Percentiles rank a stretch among this genome's conserved stretches.
Conservation (phyloP, 2,113 vertebrate species). For the Setophaga kirtlandii region DNA sequence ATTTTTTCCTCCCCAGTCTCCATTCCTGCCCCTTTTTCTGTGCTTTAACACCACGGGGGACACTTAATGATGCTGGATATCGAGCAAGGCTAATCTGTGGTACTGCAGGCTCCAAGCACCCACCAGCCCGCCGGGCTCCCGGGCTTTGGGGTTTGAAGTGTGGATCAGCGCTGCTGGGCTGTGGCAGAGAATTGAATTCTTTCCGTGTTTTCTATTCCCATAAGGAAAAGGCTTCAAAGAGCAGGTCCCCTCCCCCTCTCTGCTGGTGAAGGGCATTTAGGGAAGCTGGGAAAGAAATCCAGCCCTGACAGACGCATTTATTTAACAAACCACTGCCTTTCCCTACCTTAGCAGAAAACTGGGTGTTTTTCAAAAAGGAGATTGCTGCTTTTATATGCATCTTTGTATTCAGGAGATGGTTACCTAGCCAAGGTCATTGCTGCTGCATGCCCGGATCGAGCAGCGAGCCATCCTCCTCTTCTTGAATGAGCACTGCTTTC, state of each 20-base stretch:
- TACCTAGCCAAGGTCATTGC: conserved; percentile 57
- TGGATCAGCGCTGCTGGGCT: conserved; percentile 14
- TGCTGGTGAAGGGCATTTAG: conserved; percentile 47
- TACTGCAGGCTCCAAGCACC: not conserved
- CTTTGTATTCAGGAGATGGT: conserved; percentile 26
- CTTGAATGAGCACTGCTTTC: not conserved
- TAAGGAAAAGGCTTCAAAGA: conserved; percentile 59
- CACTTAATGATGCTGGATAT: not conserved
- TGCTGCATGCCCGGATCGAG: not conserved
- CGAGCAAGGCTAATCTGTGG: not conserved
- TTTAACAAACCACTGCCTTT: conserved; percentile 37
- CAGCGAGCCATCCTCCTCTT: not conserved
- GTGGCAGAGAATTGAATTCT: conserved; percentile 48
- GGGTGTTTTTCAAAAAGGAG: not conserved
- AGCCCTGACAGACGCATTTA: not conserved
- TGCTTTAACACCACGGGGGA: not conserved
- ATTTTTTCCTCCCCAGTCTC: conserved; percentile 2
- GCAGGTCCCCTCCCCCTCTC: conserved; percentile 36
- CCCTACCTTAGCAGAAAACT: conserved; percentile 2
- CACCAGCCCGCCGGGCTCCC: not conserved
- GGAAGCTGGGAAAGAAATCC: conserved; percentile 27
- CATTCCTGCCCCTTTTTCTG: conserved; percentile 18
- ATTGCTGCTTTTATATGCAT: conserved; percentile 3
- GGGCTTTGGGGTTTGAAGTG: not conserved
- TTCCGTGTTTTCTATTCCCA: conserved; percentile 61